These are phyloP conservation scores for Centropus unirufus DNA, from an alignment of 2,113 vertebrate species.

Conservation along the genomic window DNA sequence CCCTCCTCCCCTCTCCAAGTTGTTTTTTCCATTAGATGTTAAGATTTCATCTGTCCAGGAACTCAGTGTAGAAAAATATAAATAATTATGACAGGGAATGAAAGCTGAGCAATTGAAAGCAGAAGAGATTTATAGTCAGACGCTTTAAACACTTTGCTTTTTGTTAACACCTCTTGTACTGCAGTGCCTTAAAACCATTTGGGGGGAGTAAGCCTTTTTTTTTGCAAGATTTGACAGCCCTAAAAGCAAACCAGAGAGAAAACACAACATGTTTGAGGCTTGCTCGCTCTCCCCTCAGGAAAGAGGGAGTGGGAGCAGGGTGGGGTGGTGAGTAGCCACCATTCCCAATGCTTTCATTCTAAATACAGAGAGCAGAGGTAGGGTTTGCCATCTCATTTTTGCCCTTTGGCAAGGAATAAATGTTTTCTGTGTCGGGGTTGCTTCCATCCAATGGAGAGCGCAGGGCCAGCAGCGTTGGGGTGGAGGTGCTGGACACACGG, in stretches of 20 bases:
- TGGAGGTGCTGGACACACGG: neutral
- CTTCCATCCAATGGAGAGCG: neutral
- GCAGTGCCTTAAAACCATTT: neutral
- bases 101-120: neutral
- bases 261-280: fast-evolving
- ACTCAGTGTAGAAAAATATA: neutral
- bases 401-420: neutral
- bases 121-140: neutral
- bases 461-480: neutral
- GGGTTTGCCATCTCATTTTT: neutral
- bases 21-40: neutral
- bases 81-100: neutral
- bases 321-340: too few relatives aligned
- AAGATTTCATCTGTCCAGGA: neutral
- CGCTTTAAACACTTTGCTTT: neutral
- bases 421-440: neutral
- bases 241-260: neutral
- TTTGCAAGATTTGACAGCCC: neutral
- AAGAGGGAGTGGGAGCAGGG: too few relatives aligned
- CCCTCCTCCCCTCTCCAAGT: neutral
- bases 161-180: neutral
- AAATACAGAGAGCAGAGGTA: neutral
- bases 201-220: neutral
- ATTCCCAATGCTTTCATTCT: fast-evolving
- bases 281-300: fast-evolving